A percentile compares a stretch with the other conserved stretches of the same genome.
These are phyloP conservation scores for Hyposoter dolosus DNA, from an alignment of 2,888 invertebrate genomes.

Conservation along the genomic window DNA sequence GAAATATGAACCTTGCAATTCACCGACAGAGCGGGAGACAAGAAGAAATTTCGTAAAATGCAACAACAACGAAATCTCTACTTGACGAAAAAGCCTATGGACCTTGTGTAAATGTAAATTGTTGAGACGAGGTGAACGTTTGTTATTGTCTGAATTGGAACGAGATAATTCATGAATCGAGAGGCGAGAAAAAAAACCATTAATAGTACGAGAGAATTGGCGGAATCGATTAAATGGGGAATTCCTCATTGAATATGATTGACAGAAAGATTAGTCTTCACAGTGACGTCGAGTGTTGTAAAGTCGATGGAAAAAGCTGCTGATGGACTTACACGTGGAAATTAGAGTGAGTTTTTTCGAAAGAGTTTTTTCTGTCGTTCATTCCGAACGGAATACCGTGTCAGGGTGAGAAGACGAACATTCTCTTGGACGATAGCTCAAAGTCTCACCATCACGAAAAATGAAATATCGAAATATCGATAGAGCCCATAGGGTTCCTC, in stretches of 20 bases:
- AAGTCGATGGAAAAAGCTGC: conserved; percentile 13
- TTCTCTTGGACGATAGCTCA: conserved; percentile 40
- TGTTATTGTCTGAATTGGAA: conserved; percentile 3
- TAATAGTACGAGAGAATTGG: conserved; percentile 6
- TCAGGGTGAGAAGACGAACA: conserved; percentile 48
- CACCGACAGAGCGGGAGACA: neutral
- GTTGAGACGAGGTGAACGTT: no score
- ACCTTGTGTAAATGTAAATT: no score
- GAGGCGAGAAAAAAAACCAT: neutral
- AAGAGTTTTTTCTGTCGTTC: conserved; percentile 29
- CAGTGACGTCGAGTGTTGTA: neutral
- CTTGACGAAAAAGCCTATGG: no score
- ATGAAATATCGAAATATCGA: conserved; percentile 63
- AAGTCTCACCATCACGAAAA: conserved; percentile 56
- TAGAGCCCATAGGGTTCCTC: conserved; percentile 24
- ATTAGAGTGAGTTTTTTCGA: conserved; percentile 9
- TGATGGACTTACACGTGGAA: conserved; percentile 20
- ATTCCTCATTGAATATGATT: conserved; percentile 59
- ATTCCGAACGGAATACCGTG: conserved; percentile 21
- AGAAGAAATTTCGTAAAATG: neutral
- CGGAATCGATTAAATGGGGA: conserved; percentile 24
- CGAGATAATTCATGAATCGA: neutral
- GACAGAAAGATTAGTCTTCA: conserved; percentile 49
- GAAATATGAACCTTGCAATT: neutral
- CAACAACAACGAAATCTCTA: neutral